Percentiles rank a stretch among this genome's conserved stretches.
Conservation (phyloP, 2,888 invertebrate genomes). For the Oeneis ivallda region DNA sequence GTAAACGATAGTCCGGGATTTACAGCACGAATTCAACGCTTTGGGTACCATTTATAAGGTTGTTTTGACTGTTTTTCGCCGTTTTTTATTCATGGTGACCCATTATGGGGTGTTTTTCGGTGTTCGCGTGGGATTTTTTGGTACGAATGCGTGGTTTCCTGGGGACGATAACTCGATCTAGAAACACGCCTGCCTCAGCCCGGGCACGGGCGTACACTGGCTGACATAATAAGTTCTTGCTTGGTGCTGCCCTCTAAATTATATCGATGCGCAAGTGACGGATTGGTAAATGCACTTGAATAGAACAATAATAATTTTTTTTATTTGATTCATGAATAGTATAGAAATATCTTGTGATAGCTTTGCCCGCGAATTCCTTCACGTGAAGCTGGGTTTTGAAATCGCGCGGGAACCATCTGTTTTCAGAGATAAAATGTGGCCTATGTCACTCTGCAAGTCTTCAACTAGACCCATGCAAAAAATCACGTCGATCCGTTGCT, state of each 20-base stretch:
- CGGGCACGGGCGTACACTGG: conserved; percentile 69
- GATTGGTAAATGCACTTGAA: conserved; percentile 34
- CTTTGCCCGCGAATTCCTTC: too few relatives aligned
- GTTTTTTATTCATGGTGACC: conserved; percentile 49
- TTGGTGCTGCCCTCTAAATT: conserved; percentile 43
- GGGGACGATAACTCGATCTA: conserved; percentile 30
- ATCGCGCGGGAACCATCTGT: too few relatives aligned
- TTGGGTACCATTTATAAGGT: conserved; percentile 43
- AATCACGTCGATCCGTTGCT: too few relatives aligned
- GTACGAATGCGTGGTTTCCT: conserved; percentile 35
- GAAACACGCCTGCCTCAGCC: conserved; percentile 47
- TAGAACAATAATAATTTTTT: conserved; percentile 10
- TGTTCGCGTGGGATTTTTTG: conserved; percentile 37
- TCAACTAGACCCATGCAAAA: too few relatives aligned
- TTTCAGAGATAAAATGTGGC: too few relatives aligned
- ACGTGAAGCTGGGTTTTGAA: too few relatives aligned
- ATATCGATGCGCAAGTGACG: conserved; percentile 42
- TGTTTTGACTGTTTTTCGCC: conserved; percentile 33
- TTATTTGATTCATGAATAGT: background rate
- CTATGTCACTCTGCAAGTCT: too few relatives aligned
- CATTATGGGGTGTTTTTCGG: conserved; percentile 28
- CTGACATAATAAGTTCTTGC: conserved; percentile 29
- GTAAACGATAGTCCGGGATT: conserved; percentile 45
- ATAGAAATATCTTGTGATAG: too few relatives aligned
- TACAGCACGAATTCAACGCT: conserved; percentile 36